Percentiles rank a stretch among this genome's conserved stretches.
phyloP scores from a whole-genome alignment of 1,140 invertebrate species.

The Linepithema humile region DNA sequence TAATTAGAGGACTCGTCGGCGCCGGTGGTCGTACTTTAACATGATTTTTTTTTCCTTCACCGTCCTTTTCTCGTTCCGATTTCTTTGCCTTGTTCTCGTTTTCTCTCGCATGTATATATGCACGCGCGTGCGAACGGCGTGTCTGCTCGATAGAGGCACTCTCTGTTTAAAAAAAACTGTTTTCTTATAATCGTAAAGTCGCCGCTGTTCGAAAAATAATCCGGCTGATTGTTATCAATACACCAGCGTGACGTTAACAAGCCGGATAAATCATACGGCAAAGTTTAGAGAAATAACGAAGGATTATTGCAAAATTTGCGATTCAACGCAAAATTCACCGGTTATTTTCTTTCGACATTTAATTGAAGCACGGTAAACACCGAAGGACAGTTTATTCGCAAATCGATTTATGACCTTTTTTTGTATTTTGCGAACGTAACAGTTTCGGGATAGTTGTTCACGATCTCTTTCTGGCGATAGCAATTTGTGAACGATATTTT shows the following conservation, averaged over 20 bases:
- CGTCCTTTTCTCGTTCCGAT: background rate
- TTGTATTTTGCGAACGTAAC: background rate
- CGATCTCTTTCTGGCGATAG: background rate
- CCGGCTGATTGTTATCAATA: background rate
- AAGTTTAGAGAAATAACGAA: constrained; percentile 2
- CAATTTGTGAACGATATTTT: background rate
- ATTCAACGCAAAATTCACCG: background rate
- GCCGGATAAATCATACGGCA: background rate
- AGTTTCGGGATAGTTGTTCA: background rate
- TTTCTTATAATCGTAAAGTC: constrained; percentile 7
- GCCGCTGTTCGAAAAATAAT: background rate
- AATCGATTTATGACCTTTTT: constrained; percentile 13
- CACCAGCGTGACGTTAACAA: background rate
- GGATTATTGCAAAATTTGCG: constrained; percentile 23
- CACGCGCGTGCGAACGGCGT: background rate
- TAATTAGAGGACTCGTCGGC: constrained; percentile 68
- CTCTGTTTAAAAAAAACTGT: constrained; percentile 29
- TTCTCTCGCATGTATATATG: background rate
- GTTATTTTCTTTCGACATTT: constrained; percentile 8
- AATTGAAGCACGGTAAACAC: constrained; percentile 10
- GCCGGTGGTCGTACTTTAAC: constrained; percentile 61
- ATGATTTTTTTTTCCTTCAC: constrained; percentile 34
- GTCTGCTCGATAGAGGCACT: background rate
- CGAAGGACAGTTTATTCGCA: background rate
- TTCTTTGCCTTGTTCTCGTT: background rate